Base-by-base conservation (phyloP, 2,797 vertebrate species). In the Botia kubotai region DNA sequence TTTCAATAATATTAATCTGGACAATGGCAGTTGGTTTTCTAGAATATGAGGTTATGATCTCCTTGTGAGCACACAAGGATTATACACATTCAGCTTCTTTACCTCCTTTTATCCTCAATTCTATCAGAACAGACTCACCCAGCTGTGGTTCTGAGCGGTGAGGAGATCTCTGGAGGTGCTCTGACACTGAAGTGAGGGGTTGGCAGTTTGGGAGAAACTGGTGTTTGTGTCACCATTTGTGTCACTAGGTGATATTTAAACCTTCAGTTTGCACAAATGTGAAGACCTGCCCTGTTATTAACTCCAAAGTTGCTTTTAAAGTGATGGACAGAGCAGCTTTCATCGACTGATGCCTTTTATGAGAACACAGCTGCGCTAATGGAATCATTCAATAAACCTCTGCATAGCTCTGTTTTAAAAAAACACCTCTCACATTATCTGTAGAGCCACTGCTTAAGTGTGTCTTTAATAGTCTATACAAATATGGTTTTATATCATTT, bases 331-430 rank as follows among this genome's bases (percentile, higher is more conserved):
- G 4, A 52, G 43, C 66, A 57, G 62, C 16, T 52, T 23, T 62
- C 13, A 70, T 75, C 55, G n/a, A 74, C 19, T 50, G 43, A 13
- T 48, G 29, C 29, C 5, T 21, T 73, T 85, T 46, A 73, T 23
- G 43, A 85, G 36, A 77, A 69, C 57, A 57, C 50, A 48, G 29
- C 36, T 77, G 23, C n/a, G n/a, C 57, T 74, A 19, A 70, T 55
- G 26, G 55, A 63, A 76, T 76, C 39, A 55, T 57, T 70, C 21
- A 66, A 36, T 43, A 68, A 52, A 62, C 53, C 48, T 72, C 46
- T 46, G 16, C 13, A 14, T 67, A 48, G 48, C 74, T 13, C 14
- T 2, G 33, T 39, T 77, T 58, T 52, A 14, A 67, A 50, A 60
- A 4, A 6, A 7, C 5, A 2, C 52, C 14, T 48, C 19, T 69